A percentile compares a stretch with the other conserved stretches of the same genome.
phyloP scores from a whole-genome alignment of 2,797 vertebrate genomes.

The Cyclura pinguis region DNA sequence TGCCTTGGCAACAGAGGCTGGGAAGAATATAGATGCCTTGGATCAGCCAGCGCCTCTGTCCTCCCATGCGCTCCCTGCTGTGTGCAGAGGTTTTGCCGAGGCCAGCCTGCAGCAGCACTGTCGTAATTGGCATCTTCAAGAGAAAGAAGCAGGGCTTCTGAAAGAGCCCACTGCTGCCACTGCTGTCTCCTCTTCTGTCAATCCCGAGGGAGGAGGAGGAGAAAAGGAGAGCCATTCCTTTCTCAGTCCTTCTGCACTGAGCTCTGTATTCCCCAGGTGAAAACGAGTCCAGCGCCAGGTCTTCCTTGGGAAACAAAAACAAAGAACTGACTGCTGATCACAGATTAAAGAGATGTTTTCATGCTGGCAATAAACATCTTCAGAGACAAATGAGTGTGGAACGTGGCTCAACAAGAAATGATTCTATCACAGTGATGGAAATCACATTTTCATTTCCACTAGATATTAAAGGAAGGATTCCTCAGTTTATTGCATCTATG shows the following conservation, averaged over 20 bases:
- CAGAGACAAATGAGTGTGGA: conserved; percentile 16
- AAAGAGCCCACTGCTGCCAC: too few species aligned
- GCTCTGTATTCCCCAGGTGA: conserved; percentile 35
- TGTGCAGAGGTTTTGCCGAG: too few species aligned
- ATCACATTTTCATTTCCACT: not conserved
- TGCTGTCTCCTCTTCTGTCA: not conserved
- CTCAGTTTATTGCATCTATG: conserved; percentile 19
- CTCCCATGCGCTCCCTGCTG: not conserved
- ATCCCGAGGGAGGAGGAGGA: too few species aligned
- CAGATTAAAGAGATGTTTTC: conserved; percentile 51
- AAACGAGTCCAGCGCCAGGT: not conserved
- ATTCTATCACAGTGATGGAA: not conserved
- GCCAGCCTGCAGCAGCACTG: too few species aligned
- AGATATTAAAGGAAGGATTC: not conserved
- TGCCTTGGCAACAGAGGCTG: not conserved
- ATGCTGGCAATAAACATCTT: conserved; percentile 34
- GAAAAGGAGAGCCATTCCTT: not conserved
- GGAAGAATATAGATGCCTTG: not conserved
- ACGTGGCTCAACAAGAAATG: conserved; percentile 23
- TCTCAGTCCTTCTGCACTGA: not conserved
- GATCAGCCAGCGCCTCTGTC: not conserved
- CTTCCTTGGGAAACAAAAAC: conserved; percentile 32
- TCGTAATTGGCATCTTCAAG: not conserved
- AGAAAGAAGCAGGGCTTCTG: too few species aligned
- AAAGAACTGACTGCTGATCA: not conserved